Evolutionary conservation across 2,113 vertebrate genomes (phyloP).

Genomic region (Emberiza fucata): DNA sequence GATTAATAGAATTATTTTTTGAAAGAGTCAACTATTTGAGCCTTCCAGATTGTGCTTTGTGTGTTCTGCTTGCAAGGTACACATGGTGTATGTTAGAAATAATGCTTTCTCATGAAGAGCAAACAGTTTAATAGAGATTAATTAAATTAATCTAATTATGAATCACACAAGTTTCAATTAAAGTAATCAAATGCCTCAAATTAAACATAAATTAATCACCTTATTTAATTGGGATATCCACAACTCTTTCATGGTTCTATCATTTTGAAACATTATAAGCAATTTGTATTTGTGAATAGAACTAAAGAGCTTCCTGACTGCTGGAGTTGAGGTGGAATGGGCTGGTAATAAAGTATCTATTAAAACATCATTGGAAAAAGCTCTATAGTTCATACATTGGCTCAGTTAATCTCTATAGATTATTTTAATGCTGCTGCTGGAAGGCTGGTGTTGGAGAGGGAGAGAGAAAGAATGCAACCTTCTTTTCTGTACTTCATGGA

Average conservation of each 20-base stretch:
- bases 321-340: not conserved
- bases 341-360: slow-evolving; percentile 9
- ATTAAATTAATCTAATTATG: not conserved
- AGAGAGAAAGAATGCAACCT: slow-evolving; percentile 68
- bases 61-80: not conserved
- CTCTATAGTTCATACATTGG: slow-evolving; percentile 3
- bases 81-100: not conserved
- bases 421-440: slow-evolving; percentile 44
- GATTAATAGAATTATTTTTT: not conserved
- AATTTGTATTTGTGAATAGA: slow-evolving; percentile 2
- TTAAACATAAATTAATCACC: not conserved
- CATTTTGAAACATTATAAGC: not conserved
- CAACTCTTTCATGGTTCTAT: not conserved
- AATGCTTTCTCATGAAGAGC: not conserved
- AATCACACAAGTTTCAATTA: not conserved
- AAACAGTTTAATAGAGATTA: not conserved
- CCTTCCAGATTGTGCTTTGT: not conserved
- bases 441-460: slow-evolving; percentile 25
- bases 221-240: not conserved
- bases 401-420: not conserved
- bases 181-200: not conserved
- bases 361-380: slow-evolving; percentile 44
- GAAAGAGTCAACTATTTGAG: not conserved
- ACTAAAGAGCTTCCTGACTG: not conserved
- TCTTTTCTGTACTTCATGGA: slow-evolving; percentile 89